Evolutionary conservation across 2,888 invertebrate species (phyloP).

Genomic region (Nomada ferruginata): DNA sequence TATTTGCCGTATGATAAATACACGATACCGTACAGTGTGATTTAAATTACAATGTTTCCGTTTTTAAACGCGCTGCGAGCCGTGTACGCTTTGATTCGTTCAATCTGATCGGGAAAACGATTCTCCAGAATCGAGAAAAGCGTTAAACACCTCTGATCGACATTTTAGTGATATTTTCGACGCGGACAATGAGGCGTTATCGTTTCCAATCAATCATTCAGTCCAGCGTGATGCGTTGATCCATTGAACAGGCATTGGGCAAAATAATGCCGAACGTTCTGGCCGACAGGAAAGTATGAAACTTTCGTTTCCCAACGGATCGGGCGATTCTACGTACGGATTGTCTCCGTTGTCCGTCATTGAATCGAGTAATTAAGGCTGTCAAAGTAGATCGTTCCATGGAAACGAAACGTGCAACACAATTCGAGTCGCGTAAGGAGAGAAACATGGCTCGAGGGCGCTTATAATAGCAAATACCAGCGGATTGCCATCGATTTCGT

Average conservation of each 20-base stretch:
- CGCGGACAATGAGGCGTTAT: constrained; percentile 2
- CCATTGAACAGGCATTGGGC: constrained; percentile 3
- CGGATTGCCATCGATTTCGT: constrained; percentile 10
- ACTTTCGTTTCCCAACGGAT: background rate
- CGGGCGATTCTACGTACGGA: background rate
- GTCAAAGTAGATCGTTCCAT: background rate
- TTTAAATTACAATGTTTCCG: background rate
- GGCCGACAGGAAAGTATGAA: background rate
- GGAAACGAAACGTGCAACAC: background rate
- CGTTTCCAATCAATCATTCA: constrained; percentile 39
- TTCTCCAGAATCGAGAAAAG: background rate
- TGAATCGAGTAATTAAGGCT: constrained; percentile 28
- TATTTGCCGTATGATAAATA: too few species aligned
- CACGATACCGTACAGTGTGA: background rate
- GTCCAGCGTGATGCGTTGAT: constrained; percentile 6
- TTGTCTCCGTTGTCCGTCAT: background rate
- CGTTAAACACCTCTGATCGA: background rate
- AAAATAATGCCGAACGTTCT: constrained; percentile 6
- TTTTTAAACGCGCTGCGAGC: background rate
- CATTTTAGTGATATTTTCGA: background rate
- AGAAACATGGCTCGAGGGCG: background rate
- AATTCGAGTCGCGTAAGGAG: background rate
- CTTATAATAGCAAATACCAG: constrained; percentile 32
- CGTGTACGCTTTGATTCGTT: too few species aligned
- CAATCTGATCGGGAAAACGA: background rate